Base-by-base conservation (phyloP, 1,140 invertebrate species). In the Neodiprion virginianus region DNA sequence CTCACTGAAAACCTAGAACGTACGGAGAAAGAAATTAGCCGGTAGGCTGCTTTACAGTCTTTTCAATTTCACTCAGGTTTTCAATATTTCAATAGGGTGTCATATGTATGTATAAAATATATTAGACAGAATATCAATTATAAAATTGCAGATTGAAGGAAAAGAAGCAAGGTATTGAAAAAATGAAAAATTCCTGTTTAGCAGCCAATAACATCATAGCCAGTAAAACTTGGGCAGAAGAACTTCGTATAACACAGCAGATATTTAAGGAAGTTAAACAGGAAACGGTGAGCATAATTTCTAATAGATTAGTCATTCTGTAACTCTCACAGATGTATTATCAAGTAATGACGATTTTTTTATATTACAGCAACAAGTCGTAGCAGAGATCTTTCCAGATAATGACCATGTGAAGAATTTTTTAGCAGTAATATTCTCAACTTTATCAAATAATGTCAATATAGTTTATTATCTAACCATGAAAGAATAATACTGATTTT, bases 221-320 rank as follows among this genome's bases (percentile, higher is more conserved):
- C 7, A 50, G 61, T 49, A 74, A 65, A 40, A 83, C 81, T 1
- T 82, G 81, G 47, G 67, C 77, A 14, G 72, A 66, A 12, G 81
- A 85, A 78, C 14, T 76, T 8, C 7, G 7, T 1, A 47, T 73
- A 8, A 67, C 75, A 0, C 80, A 79, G 69, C 17, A 49, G 8
- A 67, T 84, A 14, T 86, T 86, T 75, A 8, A 65, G 7, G 1
- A 71, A 17, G 72, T 79, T 0, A 87, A 87, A 77, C 4, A 61
- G 0, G 84, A 86, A 77, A 81, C 86, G 75, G 87, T 87, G 79
- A 76, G 75, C 74, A 40, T 67, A 61, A 68, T 65, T 23, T 71
- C 28, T 23, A 77, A 71, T 14, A 67, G 67, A 67, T 74, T 65
- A 50, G 49, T 75, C 53, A 49, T 40, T 66, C 61, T 47, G 50